Evolutionary conservation across 2,113 vertebrate species (phyloP), one percentile per base, ranked within the genome.

Genomic region (Terrapene triunguis): DNA sequence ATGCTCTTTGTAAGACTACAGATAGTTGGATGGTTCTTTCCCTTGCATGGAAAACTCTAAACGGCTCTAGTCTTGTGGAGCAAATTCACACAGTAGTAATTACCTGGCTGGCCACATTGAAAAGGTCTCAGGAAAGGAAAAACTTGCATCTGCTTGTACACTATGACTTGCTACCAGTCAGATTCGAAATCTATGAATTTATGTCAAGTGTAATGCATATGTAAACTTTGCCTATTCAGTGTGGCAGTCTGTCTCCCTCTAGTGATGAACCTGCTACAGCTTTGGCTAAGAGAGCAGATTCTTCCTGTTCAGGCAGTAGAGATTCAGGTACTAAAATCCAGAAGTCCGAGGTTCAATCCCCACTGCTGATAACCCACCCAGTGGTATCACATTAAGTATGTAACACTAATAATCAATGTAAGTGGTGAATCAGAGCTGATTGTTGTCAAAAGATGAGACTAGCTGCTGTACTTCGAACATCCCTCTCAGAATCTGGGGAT

Each of bases 361-460:
- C 12, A 32, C 57, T 57, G 55, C 55, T 57, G 25, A 57, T 57
- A 32, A 35, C 32, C 32, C 14, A 7, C 32, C 65, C 35, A 10
- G 5, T 19, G 65, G 65, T n/a, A n/a, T 69, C 35, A 19, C 8
- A 69, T 38, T 69, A 69, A 19, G 9, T 35, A n/a, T 10, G 35
- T 69, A n/a, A 79, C 82, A 78, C 51, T 92, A 93, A 85, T 4
- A 25, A 72, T 84, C 0, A 0, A 29, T 62, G 21, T 35, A 69
- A 50, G 19, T 47, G n/a, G 57, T 93, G 79, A 96, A 76, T 95
- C 94, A 95, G 86, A 95, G 32, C 47, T 80, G 76, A 85, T 51
- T 93, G 59, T 85, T 88, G 48, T 94, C 57, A 90, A 85, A 87
- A 95, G 69, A 25, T 94, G 74, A 50, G 94, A 84, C 47, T 87